Conservation (phyloP, 1,140 invertebrate species). For the Drosophila sulfurigaster region DNA sequence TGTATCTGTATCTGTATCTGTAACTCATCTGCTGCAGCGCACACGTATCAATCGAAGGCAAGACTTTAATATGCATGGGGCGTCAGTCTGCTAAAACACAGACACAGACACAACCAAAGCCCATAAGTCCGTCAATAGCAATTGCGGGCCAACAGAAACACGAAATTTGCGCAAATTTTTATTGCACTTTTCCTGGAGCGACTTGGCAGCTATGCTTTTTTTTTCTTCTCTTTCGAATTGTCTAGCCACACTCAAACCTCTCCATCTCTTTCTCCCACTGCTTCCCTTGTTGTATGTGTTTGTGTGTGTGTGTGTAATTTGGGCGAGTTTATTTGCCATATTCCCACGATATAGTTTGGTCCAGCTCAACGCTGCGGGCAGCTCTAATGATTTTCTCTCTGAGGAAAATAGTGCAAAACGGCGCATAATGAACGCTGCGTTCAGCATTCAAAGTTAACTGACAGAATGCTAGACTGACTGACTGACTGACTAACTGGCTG, state of each 20-base stretch:
- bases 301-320: constrained; percentile 68
- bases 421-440: constrained; percentile 74
- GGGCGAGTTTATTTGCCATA: constrained; percentile 82
- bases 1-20: constrained; percentile 17
- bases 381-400: constrained; percentile 77
- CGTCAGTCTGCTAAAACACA: constrained; percentile 56
- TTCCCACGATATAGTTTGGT: constrained; percentile 80
- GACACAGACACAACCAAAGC: constrained; percentile 1
- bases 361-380: constrained; percentile 68
- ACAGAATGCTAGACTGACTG: constrained; percentile 14
- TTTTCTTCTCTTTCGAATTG: constrained; percentile 40
- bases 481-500: constrained; percentile 16
- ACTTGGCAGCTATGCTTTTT: constrained; percentile 34
- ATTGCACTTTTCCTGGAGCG: constrained; percentile 81
- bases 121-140: constrained; percentile 70
- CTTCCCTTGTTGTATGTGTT: constrained; percentile 16
- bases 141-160: constrained; percentile 81
- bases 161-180: constrained; percentile 83
- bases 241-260: constrained; percentile 39
- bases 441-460: constrained; percentile 63
- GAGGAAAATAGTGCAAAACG: constrained; percentile 81
- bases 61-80: constrained; percentile 74
- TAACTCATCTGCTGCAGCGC: constrained; percentile 21
- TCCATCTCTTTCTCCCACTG: constrained; percentile 10
- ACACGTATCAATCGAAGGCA: constrained; percentile 68